phyloP scores from a whole-genome alignment of 2,797 vertebrate genomes.

The Cephalopachus bancanus region DNA sequence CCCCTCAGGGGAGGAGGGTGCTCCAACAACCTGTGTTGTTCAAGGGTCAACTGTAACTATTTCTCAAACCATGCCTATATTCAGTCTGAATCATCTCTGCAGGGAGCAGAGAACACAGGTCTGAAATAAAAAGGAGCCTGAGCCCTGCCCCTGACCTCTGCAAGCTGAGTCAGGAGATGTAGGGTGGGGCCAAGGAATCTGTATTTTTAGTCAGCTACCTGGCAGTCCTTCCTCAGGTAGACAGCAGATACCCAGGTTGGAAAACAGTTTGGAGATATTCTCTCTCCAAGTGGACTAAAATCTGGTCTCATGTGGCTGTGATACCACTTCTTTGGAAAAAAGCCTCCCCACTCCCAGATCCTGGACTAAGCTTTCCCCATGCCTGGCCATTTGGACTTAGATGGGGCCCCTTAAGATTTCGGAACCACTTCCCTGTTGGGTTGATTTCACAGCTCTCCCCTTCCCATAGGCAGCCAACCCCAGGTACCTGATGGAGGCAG shows the following conservation, averaged over 20 bases:
- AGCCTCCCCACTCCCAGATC: not conserved
- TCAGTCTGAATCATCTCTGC: not conserved
- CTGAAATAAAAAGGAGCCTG: not conserved
- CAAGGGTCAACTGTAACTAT: not conserved
- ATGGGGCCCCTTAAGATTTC: not conserved
- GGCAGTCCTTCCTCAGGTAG: not conserved
- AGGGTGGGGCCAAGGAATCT: not conserved
- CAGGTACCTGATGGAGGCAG: conserved; percentile 96
- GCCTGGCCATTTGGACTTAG: not conserved
- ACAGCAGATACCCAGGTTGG: not conserved
- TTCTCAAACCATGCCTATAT: conserved; percentile 11
- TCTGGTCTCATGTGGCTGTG: no score
- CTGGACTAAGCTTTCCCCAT: not conserved
- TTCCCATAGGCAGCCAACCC: not conserved
- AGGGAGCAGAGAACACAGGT: not conserved
- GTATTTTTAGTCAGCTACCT: not conserved
- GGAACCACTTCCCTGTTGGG: not conserved
- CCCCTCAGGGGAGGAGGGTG: not conserved
- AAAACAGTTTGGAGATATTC: not conserved
- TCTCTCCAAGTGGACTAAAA: not conserved
- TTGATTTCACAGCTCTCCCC: not conserved
- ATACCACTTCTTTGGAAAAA: not conserved
- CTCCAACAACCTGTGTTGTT: not conserved
- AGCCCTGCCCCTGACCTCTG: not conserved
- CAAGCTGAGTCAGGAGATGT: not conserved